phyloP scores from a whole-genome alignment of 1,140 invertebrate species.

The Leptinotarsa texana region DNA sequence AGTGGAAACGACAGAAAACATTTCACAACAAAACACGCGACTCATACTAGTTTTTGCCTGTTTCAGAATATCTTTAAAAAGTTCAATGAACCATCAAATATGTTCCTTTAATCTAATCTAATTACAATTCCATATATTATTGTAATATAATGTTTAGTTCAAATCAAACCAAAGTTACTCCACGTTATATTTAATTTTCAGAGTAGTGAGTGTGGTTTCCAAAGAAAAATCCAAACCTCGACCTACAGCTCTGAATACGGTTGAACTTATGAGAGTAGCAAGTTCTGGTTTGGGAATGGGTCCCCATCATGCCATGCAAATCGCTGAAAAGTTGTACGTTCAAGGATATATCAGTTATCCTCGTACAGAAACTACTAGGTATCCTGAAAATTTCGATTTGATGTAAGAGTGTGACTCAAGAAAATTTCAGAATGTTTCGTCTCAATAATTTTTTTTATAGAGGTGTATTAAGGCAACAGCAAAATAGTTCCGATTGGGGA shows the following conservation, averaged over 20 bases:
- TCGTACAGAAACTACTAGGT: conserved; percentile 94
- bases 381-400: conserved; percentile 94
- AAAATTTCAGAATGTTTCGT: conserved; percentile 9
- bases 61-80: too few relatives aligned
- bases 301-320: conserved; percentile 95
- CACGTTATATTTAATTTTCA: conserved; percentile 52
- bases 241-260: conserved; percentile 93
- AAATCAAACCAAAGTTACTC: conserved; percentile 11
- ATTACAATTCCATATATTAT: too few relatives aligned
- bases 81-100: too few relatives aligned
- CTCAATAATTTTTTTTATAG: conserved; percentile 55
- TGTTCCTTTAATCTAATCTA: too few relatives aligned
- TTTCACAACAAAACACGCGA: too few relatives aligned
- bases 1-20: too few relatives aligned
- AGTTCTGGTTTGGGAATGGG: conserved; percentile 92
- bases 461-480: conserved; percentile 72
- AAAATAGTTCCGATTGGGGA: conserved; percentile 77
- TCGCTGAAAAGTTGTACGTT: conserved; percentile 89
- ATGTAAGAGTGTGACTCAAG: conserved; percentile 61
- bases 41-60: too few relatives aligned
- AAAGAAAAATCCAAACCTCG: conserved; percentile 84
- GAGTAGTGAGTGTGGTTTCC: conserved; percentile 71
- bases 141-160: too few relatives aligned
- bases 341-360: conserved; percentile 96
- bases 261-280: conserved; percentile 95